A percentile compares a stretch with the other conserved stretches of the same genome.
phyloP scores from a whole-genome alignment of 1,140 invertebrate species.

The Nasonia giraulti region DNA sequence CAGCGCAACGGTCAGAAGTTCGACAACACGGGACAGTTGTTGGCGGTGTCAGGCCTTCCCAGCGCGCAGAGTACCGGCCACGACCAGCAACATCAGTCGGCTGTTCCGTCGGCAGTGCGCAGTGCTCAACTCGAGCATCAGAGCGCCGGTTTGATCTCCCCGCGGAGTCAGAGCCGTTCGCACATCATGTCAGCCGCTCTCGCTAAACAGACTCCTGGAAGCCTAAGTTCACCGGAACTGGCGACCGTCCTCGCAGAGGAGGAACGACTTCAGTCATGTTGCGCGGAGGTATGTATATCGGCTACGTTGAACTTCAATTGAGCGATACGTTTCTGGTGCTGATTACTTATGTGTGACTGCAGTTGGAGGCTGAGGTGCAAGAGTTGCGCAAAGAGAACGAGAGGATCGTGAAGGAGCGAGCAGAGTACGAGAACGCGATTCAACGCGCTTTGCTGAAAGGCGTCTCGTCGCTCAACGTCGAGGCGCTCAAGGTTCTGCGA shows the following conservation, averaged over 20 bases:
- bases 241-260: neutral
- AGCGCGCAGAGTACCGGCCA: neutral
- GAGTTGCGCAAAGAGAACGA: constrained; percentile 65
- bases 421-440: constrained; percentile 68
- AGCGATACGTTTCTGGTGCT: neutral
- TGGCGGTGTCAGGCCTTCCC: neutral
- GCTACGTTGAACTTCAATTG: neutral
- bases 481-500: constrained; percentile 65
- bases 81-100: neutral
- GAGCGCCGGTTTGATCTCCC: too few relatives aligned
- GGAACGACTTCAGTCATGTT: constrained; percentile 12
- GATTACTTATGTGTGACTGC: neutral
- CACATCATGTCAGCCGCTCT: neutral
- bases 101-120: neutral
- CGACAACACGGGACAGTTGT: too few relatives aligned
- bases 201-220: neutral
- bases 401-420: constrained; percentile 63
- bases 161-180: neutral
- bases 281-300: neutral
- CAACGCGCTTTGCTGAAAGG: constrained; percentile 68
- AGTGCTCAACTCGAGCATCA: neutral
- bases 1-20: too few relatives aligned
- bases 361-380: constrained; percentile 63
- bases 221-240: neutral
- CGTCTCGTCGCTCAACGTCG: constrained; percentile 67